Conservation (phyloP, 2,113 vertebrate species). For the Physeter macrocephalus region DNA sequence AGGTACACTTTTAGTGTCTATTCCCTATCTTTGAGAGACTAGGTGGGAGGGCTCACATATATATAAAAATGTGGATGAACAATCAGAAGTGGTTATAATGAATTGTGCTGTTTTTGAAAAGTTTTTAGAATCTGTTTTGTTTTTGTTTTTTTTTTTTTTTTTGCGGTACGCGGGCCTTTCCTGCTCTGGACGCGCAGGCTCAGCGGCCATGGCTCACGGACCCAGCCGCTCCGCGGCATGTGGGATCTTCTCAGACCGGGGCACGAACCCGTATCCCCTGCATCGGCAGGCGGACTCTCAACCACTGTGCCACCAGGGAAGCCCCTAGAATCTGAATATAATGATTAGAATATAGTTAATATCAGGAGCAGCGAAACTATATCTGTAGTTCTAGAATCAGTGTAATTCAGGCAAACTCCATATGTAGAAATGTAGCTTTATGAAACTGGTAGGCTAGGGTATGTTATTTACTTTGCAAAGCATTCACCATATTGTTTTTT, state of each 20-base stretch:
- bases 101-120: neutral
- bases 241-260: too few species aligned
- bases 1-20: neutral
- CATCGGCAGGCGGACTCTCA: too few species aligned
- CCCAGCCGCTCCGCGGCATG: too few species aligned
- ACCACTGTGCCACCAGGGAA: too few species aligned
- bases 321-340: slow-evolving; percentile 19
- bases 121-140: neutral
- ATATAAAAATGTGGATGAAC: neutral
- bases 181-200: too few species aligned
- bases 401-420: neutral
- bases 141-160: too few species aligned
- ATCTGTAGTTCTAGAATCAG: neutral
- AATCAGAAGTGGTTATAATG: neutral
- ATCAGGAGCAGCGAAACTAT: neutral
- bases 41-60: neutral
- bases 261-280: too few species aligned
- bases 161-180: too few species aligned
- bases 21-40: neutral
- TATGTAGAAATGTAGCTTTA: neutral
- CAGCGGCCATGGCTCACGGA: too few species aligned
- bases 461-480: neutral
- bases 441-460: neutral
- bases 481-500: neutral
- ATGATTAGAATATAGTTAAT: neutral